Base-by-base conservation (phyloP, 1,140 invertebrate species). In the Listronotus oregonensis region DNA sequence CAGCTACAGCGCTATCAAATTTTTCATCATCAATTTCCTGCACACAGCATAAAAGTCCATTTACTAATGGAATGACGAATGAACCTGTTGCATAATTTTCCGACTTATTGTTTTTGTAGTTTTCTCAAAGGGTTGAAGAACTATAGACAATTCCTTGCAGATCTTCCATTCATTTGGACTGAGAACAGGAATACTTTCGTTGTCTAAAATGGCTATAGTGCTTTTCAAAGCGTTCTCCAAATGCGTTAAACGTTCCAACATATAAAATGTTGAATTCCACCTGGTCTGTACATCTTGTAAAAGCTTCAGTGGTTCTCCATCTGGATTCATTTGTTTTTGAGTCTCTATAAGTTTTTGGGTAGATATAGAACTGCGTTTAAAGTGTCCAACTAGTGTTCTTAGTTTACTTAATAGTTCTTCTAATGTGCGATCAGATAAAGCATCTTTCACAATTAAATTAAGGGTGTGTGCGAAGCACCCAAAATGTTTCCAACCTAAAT, bases 61-160 rank as follows among this genome's bases (percentile, higher is more conserved):
- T n/a, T n/a, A 15, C 18, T 14, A 68, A 55, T 39, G 40, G 12
- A 15, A 50, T 42, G 65, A 69, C 51, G 43, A 51, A 62, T 43
- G 70, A 70, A 27, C 68, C 39, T 5, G 58, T 68, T 7, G 76
- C 67, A 46, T 69, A 55, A 66, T 71, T 71, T 68, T 79, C 75
- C 54, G 54, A 42, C 71, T 73, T 1, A 77, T 59, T 69, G 74
- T 71, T 8, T 60, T 31, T 2, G 76, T 79, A 1, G 77, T 68
- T 5, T 77, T 71, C 17, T 77, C 66, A 65, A 77, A 77, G 4
- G 67, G 72, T 43, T 74, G 54, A 18, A 68, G 40, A 11, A 68
- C 27, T n/a, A 40, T 21, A 12, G 49, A 18, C 0, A 14, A 27
- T 17, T 64, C n/a, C 18, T 60, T 44, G 11, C 51, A 31, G 9